Conservation (phyloP, 1,140 invertebrate genomes). For the Heliconius hermathena region DNA sequence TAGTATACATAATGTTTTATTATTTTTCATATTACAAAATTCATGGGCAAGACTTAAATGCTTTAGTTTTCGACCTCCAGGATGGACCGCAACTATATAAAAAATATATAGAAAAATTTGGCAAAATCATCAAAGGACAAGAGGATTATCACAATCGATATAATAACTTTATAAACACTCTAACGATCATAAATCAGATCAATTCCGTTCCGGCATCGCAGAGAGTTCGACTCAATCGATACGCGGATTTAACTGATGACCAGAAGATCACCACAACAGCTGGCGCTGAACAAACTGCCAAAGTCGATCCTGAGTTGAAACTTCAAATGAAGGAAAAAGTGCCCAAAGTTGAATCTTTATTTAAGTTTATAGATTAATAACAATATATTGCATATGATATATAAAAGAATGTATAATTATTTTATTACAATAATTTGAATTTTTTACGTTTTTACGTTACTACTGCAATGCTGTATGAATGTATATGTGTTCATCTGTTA, state of each 20-base stretch:
- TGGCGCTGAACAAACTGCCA: conserved; percentile 22
- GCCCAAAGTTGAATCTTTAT: too few relatives aligned
- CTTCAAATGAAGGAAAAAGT: conserved; percentile 25
- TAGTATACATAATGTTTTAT: too few relatives aligned
- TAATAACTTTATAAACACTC: conserved; percentile 45
- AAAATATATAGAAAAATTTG: conserved; percentile 39
- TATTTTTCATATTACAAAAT: not conserved
- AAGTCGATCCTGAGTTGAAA: conserved; percentile 45
- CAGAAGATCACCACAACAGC: conserved; percentile 19
- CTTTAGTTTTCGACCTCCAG: too few relatives aligned
- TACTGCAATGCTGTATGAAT: too few relatives aligned
- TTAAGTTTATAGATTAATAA: too few relatives aligned
- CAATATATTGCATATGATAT: too few relatives aligned
- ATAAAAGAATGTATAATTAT: too few relatives aligned
- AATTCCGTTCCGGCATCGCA: conserved; percentile 39
- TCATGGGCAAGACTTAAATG: not conserved
- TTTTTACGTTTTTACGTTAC: too few relatives aligned
- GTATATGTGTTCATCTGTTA: too few relatives aligned
- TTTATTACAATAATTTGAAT: too few relatives aligned
- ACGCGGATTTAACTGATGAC: conserved; percentile 41
- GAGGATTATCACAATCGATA: conserved; percentile 29
- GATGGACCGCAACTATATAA: conserved; percentile 41
- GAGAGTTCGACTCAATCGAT: conserved; percentile 45
- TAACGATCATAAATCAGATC: conserved; percentile 44
- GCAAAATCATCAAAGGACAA: conserved; percentile 28